Evolutionary conservation across 2,113 vertebrate species (phyloP).

Genomic region (Oryzias curvinotus): DNA sequence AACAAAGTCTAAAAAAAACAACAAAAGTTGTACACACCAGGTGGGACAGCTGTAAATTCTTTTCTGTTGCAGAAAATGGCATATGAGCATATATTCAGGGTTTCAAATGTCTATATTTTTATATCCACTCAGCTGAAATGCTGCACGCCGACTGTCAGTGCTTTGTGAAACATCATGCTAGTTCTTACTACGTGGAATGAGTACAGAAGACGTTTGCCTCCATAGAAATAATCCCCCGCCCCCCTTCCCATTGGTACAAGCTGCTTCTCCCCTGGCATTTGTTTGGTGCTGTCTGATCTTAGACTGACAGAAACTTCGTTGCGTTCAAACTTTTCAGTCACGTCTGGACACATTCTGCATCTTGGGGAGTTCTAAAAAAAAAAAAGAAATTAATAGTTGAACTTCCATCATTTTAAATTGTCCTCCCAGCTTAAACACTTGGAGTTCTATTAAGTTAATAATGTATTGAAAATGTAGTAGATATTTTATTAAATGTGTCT

Average conservation of each 20-base stretch:
- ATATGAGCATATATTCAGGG: constrained; percentile 78
- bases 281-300: constrained; percentile 51
- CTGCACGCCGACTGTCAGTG: constrained; percentile 74
- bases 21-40: constrained; percentile 48
- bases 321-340: constrained; percentile 46
- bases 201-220: constrained; percentile 41
- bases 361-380: constrained; percentile 17
- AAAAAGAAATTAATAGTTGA: constrained; percentile 37
- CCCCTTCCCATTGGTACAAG: constrained; percentile 57
- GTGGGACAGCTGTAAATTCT: constrained; percentile 68
- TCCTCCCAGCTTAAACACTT: constrained; percentile 32
- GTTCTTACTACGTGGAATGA: constrained; percentile 48
- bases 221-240: constrained; percentile 42
- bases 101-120: constrained; percentile 81
- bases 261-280: constrained; percentile 59
- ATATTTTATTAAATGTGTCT: constrained; percentile 42
- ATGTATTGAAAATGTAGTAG: constrained; percentile 49
- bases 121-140: constrained; percentile 76
- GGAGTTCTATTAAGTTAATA: constrained; percentile 38
- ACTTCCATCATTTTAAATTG: constrained; percentile 31
- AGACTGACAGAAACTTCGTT: constrained; percentile 36
- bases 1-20: constrained; percentile 36
- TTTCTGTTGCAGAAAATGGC: constrained; percentile 69
- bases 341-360: constrained; percentile 54
- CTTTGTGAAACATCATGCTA: constrained; percentile 61